Percentiles rank a stretch among this genome's conserved stretches.
Conservation (phyloP, 2,888 invertebrate species). For the Phengaris arion region DNA sequence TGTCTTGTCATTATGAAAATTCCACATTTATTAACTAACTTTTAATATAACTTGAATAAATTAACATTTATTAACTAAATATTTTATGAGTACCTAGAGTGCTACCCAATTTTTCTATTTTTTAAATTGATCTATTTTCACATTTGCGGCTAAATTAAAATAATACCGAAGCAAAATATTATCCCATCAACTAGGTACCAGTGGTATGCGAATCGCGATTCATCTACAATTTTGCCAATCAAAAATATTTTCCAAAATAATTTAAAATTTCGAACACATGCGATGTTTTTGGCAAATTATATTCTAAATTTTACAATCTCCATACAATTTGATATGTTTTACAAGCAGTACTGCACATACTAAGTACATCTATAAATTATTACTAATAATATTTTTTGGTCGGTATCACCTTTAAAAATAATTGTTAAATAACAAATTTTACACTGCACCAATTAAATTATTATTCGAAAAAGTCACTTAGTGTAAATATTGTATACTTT, state of each 20-base stretch:
- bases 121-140: neutral
- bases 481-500: conserved; percentile 20
- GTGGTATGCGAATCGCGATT: neutral
- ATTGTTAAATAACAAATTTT: conserved; percentile 41
- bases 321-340: conserved; percentile 34
- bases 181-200: neutral
- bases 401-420: conserved; percentile 32
- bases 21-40: no score
- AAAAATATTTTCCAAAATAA: neutral
- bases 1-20: no score
- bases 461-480: conserved; percentile 22
- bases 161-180: neutral
- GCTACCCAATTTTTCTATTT: neutral
- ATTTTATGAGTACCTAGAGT: no score
- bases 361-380: conserved; percentile 31
- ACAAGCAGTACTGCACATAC: conserved; percentile 33
- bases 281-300: conserved; percentile 20
- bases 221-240: neutral
- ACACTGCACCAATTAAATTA: conserved; percentile 52
- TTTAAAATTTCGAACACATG: conserved; percentile 19
- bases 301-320: neutral
- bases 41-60: no score
- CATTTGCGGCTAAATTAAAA: neutral
- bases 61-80: no score
- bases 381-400: conserved; percentile 31